A percentile compares a stretch with the other conserved stretches of the same genome.
Conservation (phyloP, 2,797 vertebrate genomes). For the Coendou prehensilis region DNA sequence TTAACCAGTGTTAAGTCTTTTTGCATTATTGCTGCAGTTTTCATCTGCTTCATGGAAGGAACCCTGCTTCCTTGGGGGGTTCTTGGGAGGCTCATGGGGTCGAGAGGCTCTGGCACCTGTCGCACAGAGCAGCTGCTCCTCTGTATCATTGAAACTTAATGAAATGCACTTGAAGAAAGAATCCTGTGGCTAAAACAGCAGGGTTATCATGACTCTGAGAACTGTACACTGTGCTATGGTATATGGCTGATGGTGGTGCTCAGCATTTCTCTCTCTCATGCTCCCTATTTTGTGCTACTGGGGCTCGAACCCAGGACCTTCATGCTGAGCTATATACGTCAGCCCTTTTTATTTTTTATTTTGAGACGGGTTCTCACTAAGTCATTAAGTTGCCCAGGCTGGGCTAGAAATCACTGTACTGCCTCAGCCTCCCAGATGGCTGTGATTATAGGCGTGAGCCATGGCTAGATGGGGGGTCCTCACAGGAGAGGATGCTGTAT, state of each 20-base stretch:
- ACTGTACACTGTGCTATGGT: rapidly evolving
- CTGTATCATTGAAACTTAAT: background rate
- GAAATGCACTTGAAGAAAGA: background rate
- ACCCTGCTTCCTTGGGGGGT: background rate
- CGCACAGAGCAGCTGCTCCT: rapidly evolving
- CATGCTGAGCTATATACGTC: background rate
- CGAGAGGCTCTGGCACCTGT: background rate
- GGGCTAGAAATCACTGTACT: background rate
- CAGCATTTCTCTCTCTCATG: background rate
- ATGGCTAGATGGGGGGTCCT: background rate
- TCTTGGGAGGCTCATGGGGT: background rate
- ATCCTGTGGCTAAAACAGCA: background rate
- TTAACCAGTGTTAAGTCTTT: background rate
- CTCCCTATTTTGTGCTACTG: background rate
- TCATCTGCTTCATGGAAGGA: background rate
- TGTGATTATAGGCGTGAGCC: background rate
- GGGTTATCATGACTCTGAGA: background rate
- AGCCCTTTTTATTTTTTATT: background rate
- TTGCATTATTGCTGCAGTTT: rapidly evolving
- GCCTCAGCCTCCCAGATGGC: background rate
- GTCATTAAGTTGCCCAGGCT: background rate
- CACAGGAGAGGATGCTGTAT: background rate
- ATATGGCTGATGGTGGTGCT: too few relatives aligned
- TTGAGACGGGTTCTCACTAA: background rate
- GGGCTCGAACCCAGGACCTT: background rate